Evolutionary conservation across 2,113 vertebrate genomes (phyloP).

Genomic region (Phocoena sinus): DNA sequence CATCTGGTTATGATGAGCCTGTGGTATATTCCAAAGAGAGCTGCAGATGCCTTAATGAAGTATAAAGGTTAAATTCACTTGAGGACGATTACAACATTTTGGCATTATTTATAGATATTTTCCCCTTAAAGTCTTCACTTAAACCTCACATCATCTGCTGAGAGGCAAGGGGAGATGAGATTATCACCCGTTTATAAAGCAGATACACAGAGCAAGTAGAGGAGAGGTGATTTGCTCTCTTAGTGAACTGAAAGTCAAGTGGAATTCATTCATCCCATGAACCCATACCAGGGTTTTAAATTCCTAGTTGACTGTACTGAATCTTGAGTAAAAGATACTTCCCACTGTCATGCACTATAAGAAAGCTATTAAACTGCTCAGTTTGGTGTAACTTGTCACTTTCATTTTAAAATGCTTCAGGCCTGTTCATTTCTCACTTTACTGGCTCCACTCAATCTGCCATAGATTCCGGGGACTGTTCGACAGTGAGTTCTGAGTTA

Average conservation of each 20-base stretch:
- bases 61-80: background rate
- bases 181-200: background rate
- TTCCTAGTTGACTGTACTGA: background rate
- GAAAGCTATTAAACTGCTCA: constrained; percentile 54
- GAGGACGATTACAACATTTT: background rate
- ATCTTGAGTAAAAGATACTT: constrained; percentile 12
- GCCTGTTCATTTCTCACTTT: constrained; percentile 30
- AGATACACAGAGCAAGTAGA: background rate
- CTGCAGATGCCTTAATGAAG: background rate
- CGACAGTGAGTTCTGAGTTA: background rate
- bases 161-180: background rate
- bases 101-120: background rate
- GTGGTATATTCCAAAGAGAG: background rate
- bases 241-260: background rate
- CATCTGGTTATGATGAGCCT: background rate
- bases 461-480: background rate
- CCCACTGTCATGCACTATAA: background rate
- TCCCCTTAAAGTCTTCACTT: background rate
- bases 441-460: background rate
- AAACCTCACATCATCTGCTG: background rate
- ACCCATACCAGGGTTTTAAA: background rate
- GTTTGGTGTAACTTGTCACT: constrained; percentile 8
- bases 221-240: background rate
- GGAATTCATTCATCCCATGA: constrained; percentile 14
- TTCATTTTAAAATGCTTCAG: background rate